These are phyloP conservation scores for Porites evermanni DNA, from an alignment of 92 coral and sea anemone genomes.

Conservation along the genomic window DNA sequence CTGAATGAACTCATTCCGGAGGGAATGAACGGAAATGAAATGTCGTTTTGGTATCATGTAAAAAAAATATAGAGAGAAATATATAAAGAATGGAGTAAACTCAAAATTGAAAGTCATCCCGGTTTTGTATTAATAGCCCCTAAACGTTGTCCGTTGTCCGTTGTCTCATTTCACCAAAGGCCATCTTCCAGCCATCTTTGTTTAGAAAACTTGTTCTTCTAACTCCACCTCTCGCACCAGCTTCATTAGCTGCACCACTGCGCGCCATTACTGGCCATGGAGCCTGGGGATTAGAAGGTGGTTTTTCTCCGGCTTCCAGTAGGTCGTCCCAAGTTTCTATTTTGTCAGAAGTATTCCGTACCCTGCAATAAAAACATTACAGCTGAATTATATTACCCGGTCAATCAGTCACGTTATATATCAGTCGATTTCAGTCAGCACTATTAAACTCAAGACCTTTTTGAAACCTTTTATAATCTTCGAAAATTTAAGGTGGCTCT, in stretches of 20 bases:
- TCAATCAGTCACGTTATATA: too few species aligned
- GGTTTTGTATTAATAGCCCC: too few species aligned
- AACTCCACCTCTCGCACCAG: slow-evolving; percentile 9
- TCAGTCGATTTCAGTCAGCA: too few species aligned
- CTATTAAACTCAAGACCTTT: too few species aligned
- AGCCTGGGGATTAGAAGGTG: slow-evolving; percentile 36
- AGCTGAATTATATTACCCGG: too few species aligned
- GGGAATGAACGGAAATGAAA: too few species aligned
- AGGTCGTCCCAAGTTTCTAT: slow-evolving; percentile 74
- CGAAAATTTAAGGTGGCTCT: too few species aligned
- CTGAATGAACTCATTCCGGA: not conserved
- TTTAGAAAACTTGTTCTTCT: slow-evolving; percentile 32
- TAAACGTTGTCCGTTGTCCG: not conserved
- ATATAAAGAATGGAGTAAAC: too few species aligned
- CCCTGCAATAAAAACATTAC: not conserved
- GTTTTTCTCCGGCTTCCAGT: slow-evolving; percentile 46
- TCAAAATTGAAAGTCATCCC: too few species aligned
- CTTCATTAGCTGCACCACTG: slow-evolving; percentile 2
- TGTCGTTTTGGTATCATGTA: too few species aligned
- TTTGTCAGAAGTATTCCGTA: slow-evolving; percentile 13
- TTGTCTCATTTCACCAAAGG: not conserved
- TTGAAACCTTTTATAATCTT: too few species aligned
- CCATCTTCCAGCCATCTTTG: not conserved
- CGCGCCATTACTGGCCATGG: not conserved
- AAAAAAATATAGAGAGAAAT: too few species aligned